Evolutionary conservation across 2,113 vertebrate species (phyloP), one percentile per base, ranked within the genome.

Genomic region (Dicerorhinus sumatrensis): DNA sequence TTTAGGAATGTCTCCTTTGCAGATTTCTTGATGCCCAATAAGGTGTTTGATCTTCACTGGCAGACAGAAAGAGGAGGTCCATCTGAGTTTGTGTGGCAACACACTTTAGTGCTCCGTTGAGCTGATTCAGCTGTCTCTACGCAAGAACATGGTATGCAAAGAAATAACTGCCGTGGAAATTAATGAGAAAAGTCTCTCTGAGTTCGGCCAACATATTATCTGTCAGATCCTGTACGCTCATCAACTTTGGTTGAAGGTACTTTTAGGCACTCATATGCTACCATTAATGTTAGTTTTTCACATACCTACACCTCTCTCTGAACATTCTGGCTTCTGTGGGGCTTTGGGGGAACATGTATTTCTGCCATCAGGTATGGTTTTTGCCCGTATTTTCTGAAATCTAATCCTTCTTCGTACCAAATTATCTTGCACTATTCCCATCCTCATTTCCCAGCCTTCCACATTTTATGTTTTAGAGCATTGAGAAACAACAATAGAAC

Each of bases 301-400:
- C 21, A 42, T 21, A 46, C 23, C 33, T 18, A 18, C 5, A 72
- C 3, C 29, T 51, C 8, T 63, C 4, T 69, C 63, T 62, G 33
- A 97, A 65, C 58, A 54, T 36, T n/a, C n/a, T 54, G 56, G 14
- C 42, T 87, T 91, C n/a, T 31, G 1, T 14, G 6, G 9, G 10
- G 0, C 5, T 62, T 25, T 1, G 3, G 1, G 14, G 20, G 67
- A 88, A 76, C 18, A 39, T 36, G 31, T 60, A 58, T 4, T 7
- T 33, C 25, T 31, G 0, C 25, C 31, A 48, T 54, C 21, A 67
- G 33, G 12, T 4, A 54, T 5, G 1, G 2, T 39, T 89, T 62
- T 72, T 25, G 31, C 21, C 8, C 33, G 1, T 60, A 79, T 51
- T 96, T 94, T 72, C 54, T 94, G 29, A 97, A 93, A 91, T 76